Evolutionary conservation across 92 coral and sea anemone genomes (phyloP), one percentile per base, ranked within the genome.

Genomic region (Zoanthus sociatus): DNA sequence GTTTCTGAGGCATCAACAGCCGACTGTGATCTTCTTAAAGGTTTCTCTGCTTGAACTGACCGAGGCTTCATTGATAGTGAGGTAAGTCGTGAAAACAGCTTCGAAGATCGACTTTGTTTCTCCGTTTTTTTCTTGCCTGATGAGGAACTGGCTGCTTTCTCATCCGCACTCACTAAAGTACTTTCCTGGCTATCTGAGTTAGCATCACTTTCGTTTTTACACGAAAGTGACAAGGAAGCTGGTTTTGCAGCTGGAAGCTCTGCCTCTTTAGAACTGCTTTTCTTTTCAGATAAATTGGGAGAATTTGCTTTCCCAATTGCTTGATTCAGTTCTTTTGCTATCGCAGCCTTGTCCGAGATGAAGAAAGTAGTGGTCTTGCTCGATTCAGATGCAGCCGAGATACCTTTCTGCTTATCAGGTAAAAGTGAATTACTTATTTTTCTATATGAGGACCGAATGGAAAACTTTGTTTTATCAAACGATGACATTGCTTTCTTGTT

Each of bases 351-450:
- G 20, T 81, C 85, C 6, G 85, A 45, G 6, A 63, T 18, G 20
- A 81, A 18, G 1, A 45, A 47, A n/a, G 76, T 45, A 21, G 21
- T 53, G 21, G 47, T 4, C 60, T 66, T 81, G 60, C 16, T 46
- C 14, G 20, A 21, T 68, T 81, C 85, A 81, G 85, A 58, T 30
- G 74, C 30, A 18, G 75, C 32, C 45, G 44, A 20, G 14, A n/a
- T 8, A 67, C 63, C 66, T 64, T 67, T 81, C 21, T 42, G 74
- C 32, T 63, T 81, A 21, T 81, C 85, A 11, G 85, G 73, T 26
- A 64, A 48, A 81, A 81, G 85, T 6, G 85, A 81, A 31, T 78
- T 78, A 61, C 84, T 78, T 60, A 78, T 58, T 78, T 78, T 78
- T 21, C 71, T 78, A 51, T 78, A 42, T 4, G 84, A 78, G 37